Base-by-base conservation (phyloP, 2,797 vertebrate species). In the Sebastes umbrosus region DNA sequence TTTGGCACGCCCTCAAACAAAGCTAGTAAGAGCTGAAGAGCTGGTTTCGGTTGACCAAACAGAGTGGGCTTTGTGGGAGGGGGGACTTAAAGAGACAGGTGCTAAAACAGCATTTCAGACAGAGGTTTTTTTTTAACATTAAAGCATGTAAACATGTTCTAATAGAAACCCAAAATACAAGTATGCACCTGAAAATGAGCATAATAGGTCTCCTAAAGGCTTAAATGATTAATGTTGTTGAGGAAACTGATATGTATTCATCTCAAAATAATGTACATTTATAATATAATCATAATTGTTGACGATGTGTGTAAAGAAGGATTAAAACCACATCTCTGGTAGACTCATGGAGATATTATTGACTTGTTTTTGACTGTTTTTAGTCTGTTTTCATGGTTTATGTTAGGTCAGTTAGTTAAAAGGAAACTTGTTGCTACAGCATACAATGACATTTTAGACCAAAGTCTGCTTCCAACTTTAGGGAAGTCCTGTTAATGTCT, bases 381-480 rank as follows among this genome's bases (percentile, higher is more conserved):
- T 31, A 32, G 8, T 52, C 20, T 0, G 2, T 57, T 57, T 57
- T 57, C 12, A 55, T 55, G 20, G 0, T 55, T 55, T 55, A 55
- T 0, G 50, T n/a, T 54, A n/a, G n/a, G 11, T 27, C 24, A 27
- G 8, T 46, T 43, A 43, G 39, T 43, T 43, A 43, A 43, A 43
- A 0, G 39, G 39, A 43, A 43, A 0, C 39, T 43, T 43, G 39
- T 0, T 14, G 39, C 2, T 43, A 43, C 13, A 43, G 39, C 39
- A 0, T 43, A 43, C 39, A 43, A 43, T 43, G 0, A 0, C 0
- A 43, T 43, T 43, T 43, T 43, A 43, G 39, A 43, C 39, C 39
- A 43, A 43, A 43, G 13, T 14, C 0, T 43, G 39, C 39, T 43
- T 14, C 39, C 39, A 43, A 7, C 16, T 46, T 46, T 46, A 46